phyloP scores from a whole-genome alignment of 1,140 invertebrate species.

The Magallana gigas region DNA sequence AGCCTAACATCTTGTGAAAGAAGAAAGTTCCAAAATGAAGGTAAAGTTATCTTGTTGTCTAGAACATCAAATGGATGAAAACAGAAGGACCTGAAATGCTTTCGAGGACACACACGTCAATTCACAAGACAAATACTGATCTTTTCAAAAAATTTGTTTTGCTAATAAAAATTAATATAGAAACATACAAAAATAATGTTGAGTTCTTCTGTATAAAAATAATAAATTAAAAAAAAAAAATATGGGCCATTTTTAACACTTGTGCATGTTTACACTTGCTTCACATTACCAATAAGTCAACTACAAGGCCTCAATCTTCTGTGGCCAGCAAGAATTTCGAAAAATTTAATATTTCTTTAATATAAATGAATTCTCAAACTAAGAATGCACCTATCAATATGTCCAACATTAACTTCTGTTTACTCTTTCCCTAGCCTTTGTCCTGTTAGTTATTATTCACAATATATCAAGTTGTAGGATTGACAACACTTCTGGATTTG shows the following conservation, averaged over 20 bases:
- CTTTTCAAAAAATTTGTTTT: conserved; percentile 6
- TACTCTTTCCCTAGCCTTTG: too few relatives aligned
- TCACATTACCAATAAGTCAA: conserved; percentile 49
- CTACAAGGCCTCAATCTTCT: neutral
- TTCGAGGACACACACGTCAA: neutral
- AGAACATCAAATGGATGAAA: conserved; percentile 23
- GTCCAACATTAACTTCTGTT: too few relatives aligned
- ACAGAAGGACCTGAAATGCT: neutral
- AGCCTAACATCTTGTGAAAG: neutral
- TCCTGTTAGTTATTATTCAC: too few relatives aligned
- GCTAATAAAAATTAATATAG: conserved; percentile 70
- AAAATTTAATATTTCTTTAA: neutral
- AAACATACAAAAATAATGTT: conserved; percentile 40
- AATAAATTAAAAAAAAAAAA: conserved; percentile 74
- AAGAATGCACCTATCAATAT: too few relatives aligned
- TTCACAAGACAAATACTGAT: conserved; percentile 22
- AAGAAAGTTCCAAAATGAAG: neutral
- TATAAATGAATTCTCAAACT: neutral
- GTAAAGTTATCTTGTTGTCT: neutral
- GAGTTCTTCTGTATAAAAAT: conserved; percentile 73
- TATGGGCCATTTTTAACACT: conserved; percentile 56
- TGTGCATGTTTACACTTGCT: conserved; percentile 61
- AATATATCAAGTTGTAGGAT: too few relatives aligned
- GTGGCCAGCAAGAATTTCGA: neutral
- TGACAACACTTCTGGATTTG: too few relatives aligned